These are phyloP conservation scores for Drosophila albomicans DNA, from an alignment of 1,140 invertebrate species.

Conservation along the genomic window DNA sequence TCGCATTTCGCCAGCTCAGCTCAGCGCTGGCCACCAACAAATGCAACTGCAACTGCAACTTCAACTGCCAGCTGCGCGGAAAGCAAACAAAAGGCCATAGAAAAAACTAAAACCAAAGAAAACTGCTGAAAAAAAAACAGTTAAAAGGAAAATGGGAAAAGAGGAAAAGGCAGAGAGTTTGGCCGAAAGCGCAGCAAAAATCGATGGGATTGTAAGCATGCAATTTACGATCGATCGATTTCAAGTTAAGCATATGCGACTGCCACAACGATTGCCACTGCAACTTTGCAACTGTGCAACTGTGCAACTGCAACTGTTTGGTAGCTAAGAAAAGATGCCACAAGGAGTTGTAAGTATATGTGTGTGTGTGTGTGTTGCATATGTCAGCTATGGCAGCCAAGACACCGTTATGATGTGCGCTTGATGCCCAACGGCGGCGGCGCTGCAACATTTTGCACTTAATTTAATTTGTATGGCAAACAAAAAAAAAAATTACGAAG, in stretches of 20 bases:
- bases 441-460: conserved; percentile 71
- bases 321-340: not conserved
- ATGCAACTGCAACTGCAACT: conserved; percentile 37
- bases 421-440: conserved; percentile 49
- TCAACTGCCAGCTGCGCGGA: conserved; percentile 30
- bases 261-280: conserved; percentile 15
- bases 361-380: conserved; percentile 37
- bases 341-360: conserved; percentile 8
- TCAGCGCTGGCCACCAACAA: not conserved
- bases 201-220: conserved; percentile 61
- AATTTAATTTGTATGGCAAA: conserved; percentile 79
- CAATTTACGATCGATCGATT: conserved; percentile 78
- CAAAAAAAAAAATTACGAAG: conserved; percentile 31
- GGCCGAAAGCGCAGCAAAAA: conserved; percentile 35
- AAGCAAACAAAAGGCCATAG: conserved; percentile 33
- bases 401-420: conserved; percentile 69
- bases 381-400: conserved; percentile 41
- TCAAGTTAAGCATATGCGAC: conserved; percentile 71
- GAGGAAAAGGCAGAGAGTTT: conserved; percentile 3
- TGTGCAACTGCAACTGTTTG: conserved; percentile 18
- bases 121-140: not conserved
- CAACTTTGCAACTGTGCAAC: conserved; percentile 15
- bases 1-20: conserved; percentile 4
- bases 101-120: not conserved
- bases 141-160: conserved; percentile 5